phyloP scores from a whole-genome alignment of 2,797 vertebrate species.

The Eospalax fontanierii region DNA sequence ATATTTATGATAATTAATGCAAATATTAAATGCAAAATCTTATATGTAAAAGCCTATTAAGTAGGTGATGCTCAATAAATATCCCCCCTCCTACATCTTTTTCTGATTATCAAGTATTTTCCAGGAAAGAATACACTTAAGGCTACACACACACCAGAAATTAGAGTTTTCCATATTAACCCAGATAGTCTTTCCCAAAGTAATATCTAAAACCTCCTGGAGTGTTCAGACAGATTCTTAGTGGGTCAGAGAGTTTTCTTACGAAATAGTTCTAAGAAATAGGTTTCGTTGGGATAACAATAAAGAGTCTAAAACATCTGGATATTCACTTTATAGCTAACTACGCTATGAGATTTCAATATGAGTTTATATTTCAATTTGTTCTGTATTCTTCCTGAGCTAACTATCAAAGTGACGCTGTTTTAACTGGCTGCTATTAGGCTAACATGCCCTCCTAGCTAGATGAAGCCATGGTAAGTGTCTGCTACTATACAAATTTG shows the following conservation, averaged over 20 bases:
- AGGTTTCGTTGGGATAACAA: conserved; percentile 7
- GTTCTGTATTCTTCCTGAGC: conserved; percentile 15
- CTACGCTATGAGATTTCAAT: conserved; percentile 32
- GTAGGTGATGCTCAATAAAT: not conserved
- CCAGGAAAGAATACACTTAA: not conserved
- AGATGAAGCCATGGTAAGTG: not conserved
- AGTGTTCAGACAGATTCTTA: conserved; percentile 44
- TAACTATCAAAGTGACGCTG: not conserved
- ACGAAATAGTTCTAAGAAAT: conserved; percentile 15
- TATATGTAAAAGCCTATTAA: conserved; percentile 2
- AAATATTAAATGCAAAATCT: conserved; percentile 47
- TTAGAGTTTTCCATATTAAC: conserved; percentile 37
- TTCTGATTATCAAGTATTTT: conserved; percentile 41
- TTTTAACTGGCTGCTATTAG: not conserved
- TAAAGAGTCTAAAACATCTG: conserved; percentile 47
- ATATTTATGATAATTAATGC: not conserved
- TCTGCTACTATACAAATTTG: not conserved
- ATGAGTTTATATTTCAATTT: conserved; percentile 24
- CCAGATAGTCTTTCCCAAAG: not conserved
- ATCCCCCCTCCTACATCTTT: not conserved
- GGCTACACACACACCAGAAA: conserved; percentile 9
- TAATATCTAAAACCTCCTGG: not conserved
- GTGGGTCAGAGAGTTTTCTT: not conserved
- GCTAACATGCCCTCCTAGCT: not conserved
- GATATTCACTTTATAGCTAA: not conserved